These are phyloP conservation scores for Meloe dianella DNA, from an alignment of 2,888 invertebrate species.

Conservation along the genomic window DNA sequence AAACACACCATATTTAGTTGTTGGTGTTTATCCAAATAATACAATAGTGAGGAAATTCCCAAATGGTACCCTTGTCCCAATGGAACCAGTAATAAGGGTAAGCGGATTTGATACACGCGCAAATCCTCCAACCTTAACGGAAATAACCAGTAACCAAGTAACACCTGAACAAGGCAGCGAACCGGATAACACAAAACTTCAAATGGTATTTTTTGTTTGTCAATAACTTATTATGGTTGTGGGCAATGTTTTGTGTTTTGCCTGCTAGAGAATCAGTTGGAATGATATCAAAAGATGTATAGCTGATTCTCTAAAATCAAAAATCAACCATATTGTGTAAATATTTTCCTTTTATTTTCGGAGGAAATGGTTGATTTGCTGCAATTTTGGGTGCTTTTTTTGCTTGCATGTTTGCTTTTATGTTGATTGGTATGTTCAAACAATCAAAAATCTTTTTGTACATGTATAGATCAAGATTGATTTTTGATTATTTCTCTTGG, in stretches of 20 bases:
- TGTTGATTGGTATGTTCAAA: background rate
- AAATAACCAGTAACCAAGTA: constrained; percentile 71
- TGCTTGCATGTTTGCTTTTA: constrained; percentile 33
- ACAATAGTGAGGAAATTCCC: constrained; percentile 80
- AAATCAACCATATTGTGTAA: background rate
- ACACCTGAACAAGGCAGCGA: constrained; percentile 54
- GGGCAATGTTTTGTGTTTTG: background rate
- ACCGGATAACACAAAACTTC: constrained; percentile 63
- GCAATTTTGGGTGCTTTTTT: constrained; percentile 42
- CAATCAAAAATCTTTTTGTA: background rate
- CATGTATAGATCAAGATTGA: background rate
- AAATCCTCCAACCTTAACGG: constrained; percentile 64
- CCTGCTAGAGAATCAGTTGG: background rate
- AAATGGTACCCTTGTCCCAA: constrained; percentile 79
- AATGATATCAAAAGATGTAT: background rate
- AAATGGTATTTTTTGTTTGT: constrained; percentile 60
- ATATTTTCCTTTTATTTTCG: background rate
- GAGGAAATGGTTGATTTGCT: background rate
- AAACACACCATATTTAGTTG: constrained; percentile 75
- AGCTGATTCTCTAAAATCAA: background rate
- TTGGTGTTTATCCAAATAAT: constrained; percentile 79
- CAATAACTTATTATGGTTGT: constrained; percentile 41
- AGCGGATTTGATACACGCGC: constrained; percentile 67
- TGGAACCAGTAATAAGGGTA: constrained; percentile 61
- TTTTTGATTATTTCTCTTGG: constrained; percentile 33